A percentile compares a stretch with the other conserved stretches of the same genome.
Evolutionary conservation across 2,888 invertebrate species (phyloP).

Genomic region (Formica aserva): DNA sequence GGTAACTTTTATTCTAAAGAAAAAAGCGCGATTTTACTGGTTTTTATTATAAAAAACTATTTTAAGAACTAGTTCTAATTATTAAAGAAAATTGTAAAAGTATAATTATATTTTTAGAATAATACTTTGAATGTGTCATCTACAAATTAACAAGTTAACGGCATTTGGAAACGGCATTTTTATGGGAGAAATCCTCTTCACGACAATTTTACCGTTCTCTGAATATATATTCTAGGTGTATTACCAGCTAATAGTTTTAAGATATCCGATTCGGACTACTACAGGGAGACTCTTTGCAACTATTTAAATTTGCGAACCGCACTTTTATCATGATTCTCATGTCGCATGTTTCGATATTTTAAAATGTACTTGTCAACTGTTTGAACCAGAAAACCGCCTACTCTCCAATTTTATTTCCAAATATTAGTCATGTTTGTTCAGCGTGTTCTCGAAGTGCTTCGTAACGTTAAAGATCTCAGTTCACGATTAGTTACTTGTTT

Average conservation of each 20-base stretch:
- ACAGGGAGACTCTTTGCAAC: slow-evolving; percentile 48
- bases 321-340: slow-evolving; percentile 42
- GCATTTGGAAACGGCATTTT: slow-evolving; percentile 18
- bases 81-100: neutral
- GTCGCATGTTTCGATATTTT: slow-evolving; percentile 67
- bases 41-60: slow-evolving; percentile 12
- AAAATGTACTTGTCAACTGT: slow-evolving; percentile 45
- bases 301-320: slow-evolving; percentile 47
- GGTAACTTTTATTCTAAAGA: neutral
- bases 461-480: slow-evolving; percentile 72
- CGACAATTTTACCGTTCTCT: neutral
- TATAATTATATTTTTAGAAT: neutral
- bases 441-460: slow-evolving; percentile 70
- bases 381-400: slow-evolving; percentile 27
- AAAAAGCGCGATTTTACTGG: neutral
- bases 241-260: slow-evolving; percentile 23
- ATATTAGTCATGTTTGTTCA: slow-evolving; percentile 43
- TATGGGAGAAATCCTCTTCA: neutral
- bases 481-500: slow-evolving; percentile 65
- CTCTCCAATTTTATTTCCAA: slow-evolving; percentile 52
- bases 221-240: slow-evolving; percentile 8
- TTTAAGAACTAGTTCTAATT: neutral
- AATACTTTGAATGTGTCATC: neutral
- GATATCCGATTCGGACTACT: slow-evolving; percentile 29
- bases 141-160: neutral